phyloP scores from a whole-genome alignment of 1,140 invertebrate species.

The Zaprionus kolodkinae region DNA sequence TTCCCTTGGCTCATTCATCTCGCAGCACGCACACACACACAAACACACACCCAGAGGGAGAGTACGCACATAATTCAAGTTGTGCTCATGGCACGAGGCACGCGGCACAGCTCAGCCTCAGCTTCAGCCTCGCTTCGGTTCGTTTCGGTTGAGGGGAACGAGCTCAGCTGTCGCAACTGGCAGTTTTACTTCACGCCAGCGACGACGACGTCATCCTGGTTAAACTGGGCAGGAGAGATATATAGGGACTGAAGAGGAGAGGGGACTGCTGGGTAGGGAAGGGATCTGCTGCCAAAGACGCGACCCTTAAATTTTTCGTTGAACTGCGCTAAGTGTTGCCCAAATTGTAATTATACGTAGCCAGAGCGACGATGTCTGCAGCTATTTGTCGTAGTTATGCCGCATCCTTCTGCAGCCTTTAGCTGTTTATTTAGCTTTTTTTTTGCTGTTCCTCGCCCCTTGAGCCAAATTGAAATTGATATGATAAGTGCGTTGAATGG shows the following conservation, averaged over 20 bases:
- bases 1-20: constrained; percentile 78
- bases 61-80: constrained; percentile 78
- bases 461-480: constrained; percentile 75
- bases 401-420: constrained; percentile 24
- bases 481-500: constrained; percentile 58
- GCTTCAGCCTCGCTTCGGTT: constrained; percentile 12
- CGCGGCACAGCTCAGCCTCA: constrained; percentile 27
- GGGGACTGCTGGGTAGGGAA: neutral
- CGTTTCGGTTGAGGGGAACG: constrained; percentile 44
- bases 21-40: constrained; percentile 53
- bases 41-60: constrained; percentile 46
- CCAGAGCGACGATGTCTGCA: constrained; percentile 63
- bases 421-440: constrained; percentile 40
- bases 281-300: constrained; percentile 19
- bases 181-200: constrained; percentile 76
- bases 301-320: constrained; percentile 46
- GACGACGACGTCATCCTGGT: constrained; percentile 30
- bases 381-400: constrained; percentile 68
- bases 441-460: constrained; percentile 35
- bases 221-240: neutral
- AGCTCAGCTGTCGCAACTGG: constrained; percentile 78
- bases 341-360: constrained; percentile 80
- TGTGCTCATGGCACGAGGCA: constrained; percentile 73
- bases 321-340: constrained; percentile 74
- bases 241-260: neutral